phyloP scores from a whole-genome alignment of 2,113 vertebrate species.

The Myiagra hebetior region DNA sequence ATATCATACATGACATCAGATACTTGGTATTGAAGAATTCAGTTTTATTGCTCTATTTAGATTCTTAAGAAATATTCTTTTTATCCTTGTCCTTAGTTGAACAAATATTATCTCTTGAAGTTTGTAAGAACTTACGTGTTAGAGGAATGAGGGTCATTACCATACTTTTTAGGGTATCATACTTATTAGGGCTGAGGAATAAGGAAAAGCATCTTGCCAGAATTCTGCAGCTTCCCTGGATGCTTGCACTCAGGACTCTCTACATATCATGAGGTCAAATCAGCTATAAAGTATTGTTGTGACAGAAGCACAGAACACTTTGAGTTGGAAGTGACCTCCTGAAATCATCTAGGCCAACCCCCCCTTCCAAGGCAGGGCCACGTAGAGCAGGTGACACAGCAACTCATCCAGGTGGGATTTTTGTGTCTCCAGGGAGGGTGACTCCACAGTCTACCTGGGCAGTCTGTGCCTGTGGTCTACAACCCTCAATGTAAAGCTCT shows the following conservation, averaged over 20 bases:
- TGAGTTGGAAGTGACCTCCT: background rate
- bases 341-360: background rate
- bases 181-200: background rate
- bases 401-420: background rate
- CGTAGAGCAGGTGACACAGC: background rate
- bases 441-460: background rate
- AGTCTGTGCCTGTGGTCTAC: background rate
- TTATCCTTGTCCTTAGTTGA: background rate
- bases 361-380: background rate
- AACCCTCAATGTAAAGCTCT: background rate
- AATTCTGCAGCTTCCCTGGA: background rate
- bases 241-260: background rate
- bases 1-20: background rate
- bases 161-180: no score
- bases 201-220: background rate
- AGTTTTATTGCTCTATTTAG: background rate
- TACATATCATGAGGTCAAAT: background rate
- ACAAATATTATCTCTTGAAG: background rate
- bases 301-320: background rate
- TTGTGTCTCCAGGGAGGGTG: background rate
- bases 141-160: background rate
- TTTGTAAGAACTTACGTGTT: rapidly evolving
- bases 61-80: background rate
- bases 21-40: background rate
- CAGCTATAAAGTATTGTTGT: background rate